Conservation (phyloP, 64 coral and sea anemone species). For the Exaiptasia diaphana region DNA sequence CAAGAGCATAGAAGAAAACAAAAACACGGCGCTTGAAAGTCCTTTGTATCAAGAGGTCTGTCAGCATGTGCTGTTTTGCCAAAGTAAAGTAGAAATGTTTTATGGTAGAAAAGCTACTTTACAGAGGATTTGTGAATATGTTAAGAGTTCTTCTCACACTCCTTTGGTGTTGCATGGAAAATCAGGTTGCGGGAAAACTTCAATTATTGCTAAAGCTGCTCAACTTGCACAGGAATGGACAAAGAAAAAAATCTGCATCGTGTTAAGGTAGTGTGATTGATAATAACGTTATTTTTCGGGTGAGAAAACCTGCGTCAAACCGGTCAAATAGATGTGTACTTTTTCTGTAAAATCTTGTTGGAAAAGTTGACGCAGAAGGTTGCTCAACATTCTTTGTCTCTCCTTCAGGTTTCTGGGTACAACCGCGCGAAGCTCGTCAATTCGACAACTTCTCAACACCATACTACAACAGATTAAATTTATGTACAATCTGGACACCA, state of each 20-base stretch:
- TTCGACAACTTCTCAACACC: slow-evolving; percentile 51
- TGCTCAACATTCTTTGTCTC: too few relatives aligned
- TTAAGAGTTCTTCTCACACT: slow-evolving; percentile 24
- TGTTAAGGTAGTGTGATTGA: slow-evolving; percentile 64
- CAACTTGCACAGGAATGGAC: slow-evolving; percentile 33
- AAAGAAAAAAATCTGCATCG: slow-evolving; percentile 36
- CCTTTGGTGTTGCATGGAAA: slow-evolving; percentile 71
- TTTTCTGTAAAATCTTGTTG: not conserved
- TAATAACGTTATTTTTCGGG: too few relatives aligned
- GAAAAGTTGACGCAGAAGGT: too few relatives aligned
- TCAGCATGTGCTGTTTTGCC: slow-evolving; percentile 71
- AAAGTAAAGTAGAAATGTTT: slow-evolving; percentile 53
- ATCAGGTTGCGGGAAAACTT: slow-evolving; percentile 81
- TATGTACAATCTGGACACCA: slow-evolving; percentile 56
- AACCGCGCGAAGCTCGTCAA: slow-evolving; percentile 66
- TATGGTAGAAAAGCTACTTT: slow-evolving; percentile 44
- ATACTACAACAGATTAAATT: slow-evolving; percentile 72
- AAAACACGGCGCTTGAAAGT: slow-evolving; percentile 28
- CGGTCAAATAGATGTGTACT: too few relatives aligned
- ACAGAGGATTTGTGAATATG: slow-evolving; percentile 51
- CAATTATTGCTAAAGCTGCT: slow-evolving; percentile 74
- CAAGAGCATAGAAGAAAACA: slow-evolving; percentile 60
- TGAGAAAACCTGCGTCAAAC: too few relatives aligned
- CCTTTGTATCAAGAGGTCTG: slow-evolving; percentile 59
- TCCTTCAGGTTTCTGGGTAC: slow-evolving; percentile 81